Percentiles rank a stretch among this genome's conserved stretches.
phyloP scores from a whole-genome alignment of 2,888 invertebrate genomes.

The Pimpla rufipes region DNA sequence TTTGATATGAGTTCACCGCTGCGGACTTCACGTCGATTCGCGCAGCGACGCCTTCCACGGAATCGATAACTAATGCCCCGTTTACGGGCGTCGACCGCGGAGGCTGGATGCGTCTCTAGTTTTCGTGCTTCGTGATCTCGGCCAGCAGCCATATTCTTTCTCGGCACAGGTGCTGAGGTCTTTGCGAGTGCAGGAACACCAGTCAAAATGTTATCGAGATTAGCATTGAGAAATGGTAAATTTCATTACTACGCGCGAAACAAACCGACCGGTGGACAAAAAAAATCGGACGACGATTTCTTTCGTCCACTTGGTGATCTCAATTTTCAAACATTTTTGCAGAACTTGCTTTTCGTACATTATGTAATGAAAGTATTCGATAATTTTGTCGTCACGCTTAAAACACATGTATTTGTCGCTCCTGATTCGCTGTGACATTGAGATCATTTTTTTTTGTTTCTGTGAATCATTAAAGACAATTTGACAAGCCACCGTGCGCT shows the following conservation, averaged over 20 bases:
- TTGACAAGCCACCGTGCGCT: no score
- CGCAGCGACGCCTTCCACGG: no score
- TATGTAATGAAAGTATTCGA: slow-evolving; percentile 75
- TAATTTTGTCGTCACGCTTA: slow-evolving; percentile 39
- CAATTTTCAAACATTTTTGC: slow-evolving; percentile 26
- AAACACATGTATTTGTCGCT: background rate
- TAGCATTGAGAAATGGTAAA: slow-evolving; percentile 81
- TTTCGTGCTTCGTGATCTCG: slow-evolving; percentile 3
- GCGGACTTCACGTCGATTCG: no score
- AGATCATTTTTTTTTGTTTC: background rate
- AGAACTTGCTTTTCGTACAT: slow-evolving; percentile 68
- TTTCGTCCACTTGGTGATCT: background rate
- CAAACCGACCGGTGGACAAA: background rate
- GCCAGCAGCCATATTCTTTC: slow-evolving; percentile 64
- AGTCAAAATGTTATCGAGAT: slow-evolving; percentile 81
- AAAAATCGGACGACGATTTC: background rate
- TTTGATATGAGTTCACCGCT: no score
- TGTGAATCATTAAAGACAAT: no score
- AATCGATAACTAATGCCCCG: no score
- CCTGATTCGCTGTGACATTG: background rate
- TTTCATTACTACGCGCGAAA: slow-evolving; percentile 41
- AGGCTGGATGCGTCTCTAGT: background rate
- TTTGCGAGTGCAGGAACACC: slow-evolving; percentile 58
- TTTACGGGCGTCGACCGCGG: no score
- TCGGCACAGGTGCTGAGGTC: slow-evolving; percentile 55